Conservation (phyloP, 2,797 vertebrate genomes). For the Phalloptychus januarius region DNA sequence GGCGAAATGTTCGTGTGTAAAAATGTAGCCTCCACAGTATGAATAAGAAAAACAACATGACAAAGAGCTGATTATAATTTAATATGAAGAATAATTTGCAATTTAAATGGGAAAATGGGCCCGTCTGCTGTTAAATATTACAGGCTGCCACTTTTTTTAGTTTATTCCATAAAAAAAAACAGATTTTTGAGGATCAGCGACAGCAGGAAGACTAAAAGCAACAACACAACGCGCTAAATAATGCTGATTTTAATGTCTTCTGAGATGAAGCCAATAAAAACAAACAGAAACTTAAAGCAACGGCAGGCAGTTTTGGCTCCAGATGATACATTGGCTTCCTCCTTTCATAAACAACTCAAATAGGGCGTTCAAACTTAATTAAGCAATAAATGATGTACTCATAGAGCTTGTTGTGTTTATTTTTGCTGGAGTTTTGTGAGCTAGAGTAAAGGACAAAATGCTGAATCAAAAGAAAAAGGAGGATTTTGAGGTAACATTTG, state of each 20-base stretch:
- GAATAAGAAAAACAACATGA: constrained; percentile 26
- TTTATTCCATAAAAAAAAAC: constrained; percentile 17
- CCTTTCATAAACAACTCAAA: not conserved
- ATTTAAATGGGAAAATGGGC: constrained; percentile 29
- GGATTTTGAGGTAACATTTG: not conserved
- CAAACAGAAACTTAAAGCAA: constrained; percentile 6
- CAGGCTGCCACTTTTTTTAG: constrained; percentile 19
- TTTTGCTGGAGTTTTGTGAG: not conserved
- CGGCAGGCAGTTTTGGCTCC: constrained; percentile 1
- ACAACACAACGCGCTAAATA: constrained; percentile 19
- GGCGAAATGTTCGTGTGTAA: not conserved
- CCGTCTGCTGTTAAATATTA: constrained; percentile 24
- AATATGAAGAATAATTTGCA: constrained; percentile 47
- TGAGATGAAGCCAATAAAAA: constrained; percentile 15
- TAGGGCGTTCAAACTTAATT: not conserved
- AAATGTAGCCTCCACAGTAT: not conserved
- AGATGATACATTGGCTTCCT: constrained; percentile 3
- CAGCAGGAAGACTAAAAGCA: constrained; percentile 14
- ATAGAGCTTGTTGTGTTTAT: not conserved
- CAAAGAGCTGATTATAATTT: constrained; percentile 39
- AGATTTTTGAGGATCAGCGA: constrained; percentile 23
- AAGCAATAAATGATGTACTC: not conserved
- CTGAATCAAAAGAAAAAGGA: not conserved
- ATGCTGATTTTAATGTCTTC: constrained; percentile 33
- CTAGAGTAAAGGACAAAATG: not conserved